phyloP scores from a whole-genome alignment of 2,888 invertebrate genomes.

The Gastracanthus pulcherrimus region DNA sequence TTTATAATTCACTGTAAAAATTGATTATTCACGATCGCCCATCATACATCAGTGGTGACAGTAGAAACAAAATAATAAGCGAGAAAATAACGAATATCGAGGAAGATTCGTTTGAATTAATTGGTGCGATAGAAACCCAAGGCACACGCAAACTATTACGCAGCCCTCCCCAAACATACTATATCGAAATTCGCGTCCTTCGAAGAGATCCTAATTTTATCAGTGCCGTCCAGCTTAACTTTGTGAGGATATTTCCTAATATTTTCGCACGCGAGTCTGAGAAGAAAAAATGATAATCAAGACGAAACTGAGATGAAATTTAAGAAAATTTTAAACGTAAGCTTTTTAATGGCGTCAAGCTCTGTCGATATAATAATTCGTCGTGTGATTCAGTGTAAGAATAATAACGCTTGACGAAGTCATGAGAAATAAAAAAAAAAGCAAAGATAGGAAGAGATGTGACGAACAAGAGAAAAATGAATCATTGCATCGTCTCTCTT shows the following conservation, averaged over 20 bases:
- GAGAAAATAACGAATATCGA: slow-evolving; percentile 10
- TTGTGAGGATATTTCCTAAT: slow-evolving; percentile 75
- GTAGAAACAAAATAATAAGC: slow-evolving; percentile 6
- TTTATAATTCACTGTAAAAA: slow-evolving; percentile 54
- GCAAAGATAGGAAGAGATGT: slow-evolving; percentile 30
- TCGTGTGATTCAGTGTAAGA: slow-evolving; percentile 37
- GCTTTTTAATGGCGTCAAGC: slow-evolving; percentile 52
- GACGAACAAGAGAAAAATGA: slow-evolving; percentile 37
- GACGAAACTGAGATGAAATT: slow-evolving; percentile 45
- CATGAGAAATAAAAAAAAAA: slow-evolving; percentile 24
- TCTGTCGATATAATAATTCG: slow-evolving; percentile 48
- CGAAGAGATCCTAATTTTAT: slow-evolving; percentile 76
- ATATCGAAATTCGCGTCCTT: slow-evolving; percentile 71
- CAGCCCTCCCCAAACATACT: slow-evolving; percentile 57
- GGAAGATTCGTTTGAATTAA: slow-evolving; percentile 38
- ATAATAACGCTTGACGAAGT: slow-evolving; percentile 27
- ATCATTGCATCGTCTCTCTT: slow-evolving; percentile 43
- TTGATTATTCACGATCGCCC: slow-evolving; percentile 12
- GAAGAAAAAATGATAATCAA: slow-evolving; percentile 56
- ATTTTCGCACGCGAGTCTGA: slow-evolving; percentile 74
- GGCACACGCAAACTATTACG: slow-evolving; percentile 43
- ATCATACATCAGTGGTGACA: slow-evolving; percentile 24
- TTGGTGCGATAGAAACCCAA: slow-evolving; percentile 27
- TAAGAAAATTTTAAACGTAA: slow-evolving; percentile 53
- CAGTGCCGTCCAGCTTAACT: slow-evolving; percentile 77